Percentiles rank a stretch among this genome's conserved stretches.
phyloP scores from a whole-genome alignment of 2,113 vertebrate genomes.

The Ornithorhynchus anatinus region DNA sequence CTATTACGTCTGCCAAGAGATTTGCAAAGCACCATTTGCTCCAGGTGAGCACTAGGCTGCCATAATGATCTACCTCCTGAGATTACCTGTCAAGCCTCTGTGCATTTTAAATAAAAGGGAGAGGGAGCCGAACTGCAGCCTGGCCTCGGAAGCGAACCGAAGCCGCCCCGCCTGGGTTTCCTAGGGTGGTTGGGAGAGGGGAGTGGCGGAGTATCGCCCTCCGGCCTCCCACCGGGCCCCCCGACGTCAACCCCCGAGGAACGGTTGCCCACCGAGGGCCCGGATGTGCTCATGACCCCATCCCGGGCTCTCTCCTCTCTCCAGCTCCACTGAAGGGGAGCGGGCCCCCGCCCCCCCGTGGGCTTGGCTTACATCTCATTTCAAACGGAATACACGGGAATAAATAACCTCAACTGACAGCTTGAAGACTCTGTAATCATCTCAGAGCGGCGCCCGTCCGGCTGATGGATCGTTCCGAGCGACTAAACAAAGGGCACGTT shows the following conservation, averaged over 20 bases:
- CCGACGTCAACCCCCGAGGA: neutral
- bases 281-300: neutral
- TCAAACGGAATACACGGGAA: neutral
- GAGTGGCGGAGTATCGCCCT: too few species aligned
- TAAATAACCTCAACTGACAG: neutral
- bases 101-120: conserved; percentile 33
- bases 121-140: conserved; percentile 33
- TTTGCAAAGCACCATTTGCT: neutral
- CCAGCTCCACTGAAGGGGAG: neutral
- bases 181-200: neutral
- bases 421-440: neutral
- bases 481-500: neutral
- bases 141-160: neutral
- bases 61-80: neutral
- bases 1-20: neutral
- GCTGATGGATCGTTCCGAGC: accelerated
- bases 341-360: too few species aligned
- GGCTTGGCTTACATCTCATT: conserved; percentile 17
- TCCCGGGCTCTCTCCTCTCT: neutral
- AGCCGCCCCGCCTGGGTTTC: neutral
- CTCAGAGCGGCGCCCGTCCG: neutral
- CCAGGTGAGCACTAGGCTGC: neutral
- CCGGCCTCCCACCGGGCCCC: neutral
- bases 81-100: conserved; percentile 7
- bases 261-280: neutral